A percentile compares a stretch with the other conserved stretches of the same genome.
Evolutionary conservation across 2,113 vertebrate species (phyloP).

Genomic region (Pterocles gutturalis): DNA sequence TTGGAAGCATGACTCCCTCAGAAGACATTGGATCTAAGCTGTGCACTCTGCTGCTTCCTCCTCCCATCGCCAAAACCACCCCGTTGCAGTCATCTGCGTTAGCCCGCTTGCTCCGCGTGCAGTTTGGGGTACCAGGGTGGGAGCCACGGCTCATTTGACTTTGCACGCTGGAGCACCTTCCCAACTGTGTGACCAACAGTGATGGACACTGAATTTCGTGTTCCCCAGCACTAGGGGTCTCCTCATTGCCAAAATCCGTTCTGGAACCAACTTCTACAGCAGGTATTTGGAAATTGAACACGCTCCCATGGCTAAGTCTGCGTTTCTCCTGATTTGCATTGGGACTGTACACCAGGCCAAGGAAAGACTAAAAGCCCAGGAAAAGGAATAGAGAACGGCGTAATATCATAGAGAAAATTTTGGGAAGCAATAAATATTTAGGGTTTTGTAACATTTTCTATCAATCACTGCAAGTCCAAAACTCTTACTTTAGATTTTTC

Average conservation of each 20-base stretch:
- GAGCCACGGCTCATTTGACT: slow-evolving; percentile 79
- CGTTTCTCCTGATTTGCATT: slow-evolving; percentile 63
- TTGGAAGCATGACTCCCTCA: slow-evolving; percentile 66
- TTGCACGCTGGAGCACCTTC: slow-evolving; percentile 80
- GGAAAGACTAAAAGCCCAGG: slow-evolving; percentile 74
- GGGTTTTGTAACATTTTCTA: background rate
- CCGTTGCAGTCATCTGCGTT: slow-evolving; percentile 78
- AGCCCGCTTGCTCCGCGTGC: slow-evolving; percentile 68
- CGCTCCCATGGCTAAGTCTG: slow-evolving; percentile 85
- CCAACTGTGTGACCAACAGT: slow-evolving; percentile 67
- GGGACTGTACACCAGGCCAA: slow-evolving; percentile 66
- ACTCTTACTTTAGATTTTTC: background rate
- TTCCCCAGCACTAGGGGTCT: slow-evolving; percentile 76
- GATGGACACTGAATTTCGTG: slow-evolving; percentile 71
- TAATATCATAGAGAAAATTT: background rate
- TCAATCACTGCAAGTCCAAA: background rate
- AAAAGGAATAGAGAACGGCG: background rate
- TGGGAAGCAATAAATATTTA: background rate
- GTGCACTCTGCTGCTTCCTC: background rate
- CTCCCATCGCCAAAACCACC: slow-evolving; percentile 20
- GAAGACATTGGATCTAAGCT: slow-evolving; percentile 17
- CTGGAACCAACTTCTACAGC: slow-evolving; percentile 71
- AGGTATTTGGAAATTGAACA: slow-evolving; percentile 86
- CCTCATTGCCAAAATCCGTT: slow-evolving; percentile 77
- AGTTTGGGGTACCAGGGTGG: slow-evolving; percentile 68